Base-by-base conservation (phyloP, 2,888 invertebrate genomes). In the Mythimna pallens region DNA sequence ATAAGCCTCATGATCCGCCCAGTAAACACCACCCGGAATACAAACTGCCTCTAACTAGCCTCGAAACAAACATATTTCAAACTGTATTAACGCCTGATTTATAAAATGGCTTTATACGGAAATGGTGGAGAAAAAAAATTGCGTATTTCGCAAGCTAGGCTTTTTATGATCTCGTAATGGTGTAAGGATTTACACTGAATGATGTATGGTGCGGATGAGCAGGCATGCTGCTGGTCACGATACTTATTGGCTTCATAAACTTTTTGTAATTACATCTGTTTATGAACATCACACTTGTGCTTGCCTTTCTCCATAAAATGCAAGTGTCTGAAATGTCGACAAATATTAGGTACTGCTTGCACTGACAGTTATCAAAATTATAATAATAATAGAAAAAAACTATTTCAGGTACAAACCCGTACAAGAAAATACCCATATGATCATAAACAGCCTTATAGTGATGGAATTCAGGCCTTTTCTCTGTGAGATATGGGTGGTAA, bases 31-130 rank as follows among this genome's bases (percentile, higher is more conserved):
- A 74, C 80, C 82, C 86, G 82, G 93, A 89, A 93, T 93, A 93
- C 92, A 93, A 93, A 93, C 93, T 83, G 92, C 92, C 89, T 81
- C 88, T 92, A 93, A 93, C 90, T 90, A 90, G 89, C 84, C 78
- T 82, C 82, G 83, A 81, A 86, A 85, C 89, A 88, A 86, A 91
- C 92, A 93, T 93, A 92, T 91, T 91, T 93, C 93, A 93, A 89
- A 90, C 85, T 88, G 92, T 89, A 93, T 93, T 93, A 93, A 89
- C 89, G 80, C 70, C 89, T 93, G 93, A 93, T 93, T 93, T 93
- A 93, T 91, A 90, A 89, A 90, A 89, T 85, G 89, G 89, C 89
- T 88, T 89, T 89, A 81, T 81, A 81, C 84, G 75, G 87, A 87
- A 87, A 88, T 87, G 86, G 75, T 54, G 83, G 83, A 79, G 81